Percentiles rank a stretch among this genome's conserved stretches.
phyloP scores from a whole-genome alignment of 2,888 invertebrate genomes.

The Cacoxenus indagator region DNA sequence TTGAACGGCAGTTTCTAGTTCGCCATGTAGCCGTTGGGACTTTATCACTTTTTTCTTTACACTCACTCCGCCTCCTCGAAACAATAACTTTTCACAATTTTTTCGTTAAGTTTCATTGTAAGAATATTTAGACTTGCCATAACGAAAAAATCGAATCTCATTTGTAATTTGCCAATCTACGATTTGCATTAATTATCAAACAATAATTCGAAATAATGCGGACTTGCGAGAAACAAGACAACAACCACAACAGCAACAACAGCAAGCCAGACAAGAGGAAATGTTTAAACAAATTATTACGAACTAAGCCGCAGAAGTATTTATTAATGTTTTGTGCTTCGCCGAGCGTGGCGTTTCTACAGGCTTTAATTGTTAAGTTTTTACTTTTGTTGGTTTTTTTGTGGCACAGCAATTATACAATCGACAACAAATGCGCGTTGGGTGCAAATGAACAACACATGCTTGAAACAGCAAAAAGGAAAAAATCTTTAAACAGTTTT shows the following conservation, averaged over 20 bases:
- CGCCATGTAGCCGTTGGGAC: too few relatives aligned
- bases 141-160: not conserved
- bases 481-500: too few relatives aligned
- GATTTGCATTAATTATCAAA: constrained; percentile 10
- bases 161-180: not conserved
- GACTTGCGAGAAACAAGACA: not conserved
- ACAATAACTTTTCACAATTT: not conserved
- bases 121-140: not conserved
- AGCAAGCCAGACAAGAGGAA: constrained; percentile 53
- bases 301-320: constrained; percentile 61
- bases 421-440: constrained; percentile 26
- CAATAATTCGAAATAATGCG: not conserved
- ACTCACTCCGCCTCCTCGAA: too few relatives aligned
- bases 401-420: constrained; percentile 37
- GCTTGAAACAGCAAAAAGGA: constrained; percentile 1
- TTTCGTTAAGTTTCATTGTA: not conserved
- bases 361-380: not conserved
- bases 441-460: constrained; percentile 8
- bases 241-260: not conserved
- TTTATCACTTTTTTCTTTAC: not conserved
- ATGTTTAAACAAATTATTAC: constrained; percentile 65
- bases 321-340: constrained; percentile 64
- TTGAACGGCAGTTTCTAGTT: too few relatives aligned
- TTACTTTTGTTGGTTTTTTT: constrained; percentile 10
- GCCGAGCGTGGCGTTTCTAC: constrained; percentile 50